Evolutionary conservation across 2,888 invertebrate genomes (phyloP).

Genomic region (Monopis laevigella): DNA sequence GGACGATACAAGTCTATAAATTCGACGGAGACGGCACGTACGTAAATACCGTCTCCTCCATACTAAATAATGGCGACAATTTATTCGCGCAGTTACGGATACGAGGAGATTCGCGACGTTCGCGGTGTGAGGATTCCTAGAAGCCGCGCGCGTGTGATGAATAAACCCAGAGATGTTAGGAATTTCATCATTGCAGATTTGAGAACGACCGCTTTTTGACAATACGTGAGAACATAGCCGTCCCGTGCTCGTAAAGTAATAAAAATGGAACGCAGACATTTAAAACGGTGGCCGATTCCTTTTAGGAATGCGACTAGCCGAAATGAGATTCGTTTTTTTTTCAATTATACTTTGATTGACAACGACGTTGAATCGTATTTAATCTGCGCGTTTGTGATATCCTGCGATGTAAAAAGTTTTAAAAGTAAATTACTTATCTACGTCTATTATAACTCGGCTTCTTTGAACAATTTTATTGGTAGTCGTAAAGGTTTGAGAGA

Average conservation of each 20-base stretch:
- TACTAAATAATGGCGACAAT: conserved; percentile 50
- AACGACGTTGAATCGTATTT: conserved; percentile 27
- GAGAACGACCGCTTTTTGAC: conserved; percentile 33
- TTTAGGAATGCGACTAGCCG: conserved; percentile 27
- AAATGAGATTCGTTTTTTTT: conserved; percentile 27
- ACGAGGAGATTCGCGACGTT: background rate
- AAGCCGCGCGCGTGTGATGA: conserved; percentile 57
- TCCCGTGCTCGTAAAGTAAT: conserved; percentile 28
- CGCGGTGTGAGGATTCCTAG: conserved; percentile 45
- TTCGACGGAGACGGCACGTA: conserved; percentile 41
- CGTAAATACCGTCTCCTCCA: conserved; percentile 44
- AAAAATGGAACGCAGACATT: conserved; percentile 37
- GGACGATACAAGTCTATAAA: conserved; percentile 48
- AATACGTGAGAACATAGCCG: conserved; percentile 44
- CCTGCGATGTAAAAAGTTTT: conserved; percentile 22
- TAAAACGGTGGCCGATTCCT: conserved; percentile 30
- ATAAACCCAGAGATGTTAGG: conserved; percentile 51
- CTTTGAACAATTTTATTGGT: conserved; percentile 56
- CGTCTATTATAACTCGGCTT: conserved; percentile 41
- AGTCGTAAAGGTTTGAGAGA: conserved; percentile 50
- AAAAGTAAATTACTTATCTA: conserved; percentile 37
- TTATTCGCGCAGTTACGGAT: conserved; percentile 33
- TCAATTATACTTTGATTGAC: conserved; percentile 40
- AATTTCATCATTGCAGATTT: conserved; percentile 60
- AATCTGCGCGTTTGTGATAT: conserved; percentile 26